phyloP scores from a whole-genome alignment of 2,888 invertebrate species.

The Belgica antarctica region DNA sequence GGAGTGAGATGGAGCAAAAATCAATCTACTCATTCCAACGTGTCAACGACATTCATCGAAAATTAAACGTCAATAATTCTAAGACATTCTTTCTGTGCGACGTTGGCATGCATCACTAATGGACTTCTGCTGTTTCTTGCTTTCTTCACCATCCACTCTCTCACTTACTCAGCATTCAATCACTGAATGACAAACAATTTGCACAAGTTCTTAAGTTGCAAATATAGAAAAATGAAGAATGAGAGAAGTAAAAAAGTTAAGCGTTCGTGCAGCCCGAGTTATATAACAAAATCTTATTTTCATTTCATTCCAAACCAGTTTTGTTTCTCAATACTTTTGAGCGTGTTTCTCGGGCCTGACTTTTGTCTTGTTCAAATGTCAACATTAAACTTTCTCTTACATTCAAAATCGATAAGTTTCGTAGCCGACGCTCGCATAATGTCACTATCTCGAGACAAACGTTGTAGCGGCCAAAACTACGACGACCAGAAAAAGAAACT shows the following conservation, averaged over 20 bases:
- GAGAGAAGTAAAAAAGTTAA: background rate
- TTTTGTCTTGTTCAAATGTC: slow-evolving; percentile 37
- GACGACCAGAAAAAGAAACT: background rate
- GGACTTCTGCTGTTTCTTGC: slow-evolving; percentile 16
- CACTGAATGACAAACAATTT: slow-evolving; percentile 9
- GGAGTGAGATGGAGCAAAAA: background rate
- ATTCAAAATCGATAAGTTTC: slow-evolving; percentile 21
- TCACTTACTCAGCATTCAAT: slow-evolving; percentile 3
- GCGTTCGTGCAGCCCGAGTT: slow-evolving; percentile 31
- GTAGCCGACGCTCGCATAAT: slow-evolving; percentile 22
- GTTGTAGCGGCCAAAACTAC: background rate
- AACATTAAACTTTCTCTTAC: slow-evolving; percentile 42
- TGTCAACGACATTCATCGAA: slow-evolving; percentile 17
- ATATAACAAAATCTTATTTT: slow-evolving; percentile 36
- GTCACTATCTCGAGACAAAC: background rate
- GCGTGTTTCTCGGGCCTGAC: slow-evolving; percentile 13
- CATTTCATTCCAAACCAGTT: slow-evolving; percentile 42
- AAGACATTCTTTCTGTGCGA: background rate
- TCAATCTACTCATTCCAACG: slow-evolving; percentile 22
- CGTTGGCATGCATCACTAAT: slow-evolving; percentile 20
- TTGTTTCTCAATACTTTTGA: slow-evolving; percentile 11
- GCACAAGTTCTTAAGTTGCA: background rate
- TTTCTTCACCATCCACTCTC: too few relatives aligned
- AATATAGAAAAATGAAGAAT: background rate
- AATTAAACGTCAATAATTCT: slow-evolving; percentile 17